A percentile compares a stretch with the other conserved stretches of the same genome.
These are phyloP conservation scores for Mastomys natalensis DNA, from an alignment of 2,113 vertebrate genomes.

Conservation along the genomic window DNA sequence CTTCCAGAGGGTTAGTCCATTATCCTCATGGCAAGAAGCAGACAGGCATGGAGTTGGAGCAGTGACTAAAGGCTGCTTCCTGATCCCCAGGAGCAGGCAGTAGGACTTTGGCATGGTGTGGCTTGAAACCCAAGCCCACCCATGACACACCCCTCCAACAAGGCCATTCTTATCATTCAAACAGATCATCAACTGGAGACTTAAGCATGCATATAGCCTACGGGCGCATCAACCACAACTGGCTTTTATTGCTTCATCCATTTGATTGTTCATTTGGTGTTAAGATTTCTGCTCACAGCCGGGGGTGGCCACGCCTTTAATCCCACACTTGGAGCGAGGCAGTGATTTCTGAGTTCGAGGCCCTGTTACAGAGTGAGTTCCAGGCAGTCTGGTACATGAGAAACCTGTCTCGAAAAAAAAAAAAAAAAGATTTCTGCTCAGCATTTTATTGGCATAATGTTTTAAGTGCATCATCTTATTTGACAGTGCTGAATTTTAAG, in stretches of 20 bases:
- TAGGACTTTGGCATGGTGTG: neutral
- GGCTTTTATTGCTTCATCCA: neutral
- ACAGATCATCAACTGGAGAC: neutral
- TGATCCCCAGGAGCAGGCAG: neutral
- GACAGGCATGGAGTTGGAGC: neutral
- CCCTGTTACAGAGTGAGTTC: too few relatives aligned
- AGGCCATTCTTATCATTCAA: neutral
- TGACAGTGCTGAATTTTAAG: slow-evolving; percentile 32
- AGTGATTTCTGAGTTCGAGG: too few relatives aligned
- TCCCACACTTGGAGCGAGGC: too few relatives aligned
- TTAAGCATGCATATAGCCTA: neutral
- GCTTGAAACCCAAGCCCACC: neutral
- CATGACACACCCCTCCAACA: neutral
- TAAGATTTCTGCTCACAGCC: slow-evolving; percentile 10
- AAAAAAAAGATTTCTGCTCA: slow-evolving; percentile 16
- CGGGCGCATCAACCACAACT: neutral
- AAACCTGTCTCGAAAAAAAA: too few relatives aligned
- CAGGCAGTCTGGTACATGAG: too few relatives aligned
- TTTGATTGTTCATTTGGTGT: slow-evolving; percentile 34
- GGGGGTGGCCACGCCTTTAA: too few relatives aligned
- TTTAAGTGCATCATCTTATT: neutral
- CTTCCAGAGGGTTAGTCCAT: neutral
- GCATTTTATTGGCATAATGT: neutral
- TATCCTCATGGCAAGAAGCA: neutral
- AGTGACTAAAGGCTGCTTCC: neutral